These are phyloP conservation scores for Chiloscyllium plagiosum DNA, from an alignment of 2,113 vertebrate species.

Conservation along the genomic window DNA sequence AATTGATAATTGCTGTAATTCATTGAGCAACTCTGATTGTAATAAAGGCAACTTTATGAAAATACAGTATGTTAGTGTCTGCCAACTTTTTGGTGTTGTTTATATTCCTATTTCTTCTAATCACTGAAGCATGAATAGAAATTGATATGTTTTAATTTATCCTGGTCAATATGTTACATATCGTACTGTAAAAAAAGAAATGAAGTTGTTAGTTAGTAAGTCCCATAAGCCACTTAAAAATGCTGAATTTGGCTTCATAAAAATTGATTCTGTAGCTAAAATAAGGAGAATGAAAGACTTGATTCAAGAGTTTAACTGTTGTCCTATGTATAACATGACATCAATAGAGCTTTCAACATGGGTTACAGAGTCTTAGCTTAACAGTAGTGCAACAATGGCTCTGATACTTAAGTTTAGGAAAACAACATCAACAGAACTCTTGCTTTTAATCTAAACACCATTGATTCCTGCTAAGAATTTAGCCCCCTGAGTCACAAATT, in stretches of 20 bases:
- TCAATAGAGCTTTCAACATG: neutral
- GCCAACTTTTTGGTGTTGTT: neutral
- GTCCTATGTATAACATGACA: neutral
- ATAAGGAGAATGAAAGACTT: neutral
- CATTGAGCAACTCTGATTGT: neutral
- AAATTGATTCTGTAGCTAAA: neutral
- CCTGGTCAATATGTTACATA: neutral
- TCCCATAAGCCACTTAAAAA: neutral
- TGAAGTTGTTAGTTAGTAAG: neutral
- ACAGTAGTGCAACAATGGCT: neutral
- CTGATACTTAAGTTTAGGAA: neutral
- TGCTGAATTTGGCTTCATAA: neutral
- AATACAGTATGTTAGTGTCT: neutral
- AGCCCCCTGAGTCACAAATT: neutral
- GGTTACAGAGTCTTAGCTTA: neutral
- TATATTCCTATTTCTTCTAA: neutral
- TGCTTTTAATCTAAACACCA: neutral
- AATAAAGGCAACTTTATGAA: neutral
- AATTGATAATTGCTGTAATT: constrained; percentile 7
- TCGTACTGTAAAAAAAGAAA: neutral
- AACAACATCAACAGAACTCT: neutral
- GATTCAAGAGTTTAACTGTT: neutral
- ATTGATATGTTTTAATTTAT: neutral
- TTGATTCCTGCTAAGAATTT: neutral
- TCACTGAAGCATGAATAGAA: neutral